Evolutionary conservation across 2,113 vertebrate genomes (phyloP).

Genomic region (Nerophis ophidion): DNA sequence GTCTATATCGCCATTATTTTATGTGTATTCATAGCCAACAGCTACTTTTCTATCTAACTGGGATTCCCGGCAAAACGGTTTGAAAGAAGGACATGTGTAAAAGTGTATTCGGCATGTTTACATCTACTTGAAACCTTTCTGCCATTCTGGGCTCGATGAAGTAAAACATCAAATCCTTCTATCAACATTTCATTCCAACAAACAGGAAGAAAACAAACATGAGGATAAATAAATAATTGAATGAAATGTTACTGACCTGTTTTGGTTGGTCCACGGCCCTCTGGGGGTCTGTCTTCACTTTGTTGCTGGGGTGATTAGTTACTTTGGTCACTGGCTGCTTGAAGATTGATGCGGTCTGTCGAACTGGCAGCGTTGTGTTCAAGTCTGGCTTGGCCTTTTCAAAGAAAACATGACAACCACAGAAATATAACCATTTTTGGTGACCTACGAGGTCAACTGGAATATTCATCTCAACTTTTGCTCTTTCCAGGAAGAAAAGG

Average conservation of each 20-base stretch:
- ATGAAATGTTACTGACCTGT: slow-evolving; percentile 1
- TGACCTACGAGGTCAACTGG: too few species aligned
- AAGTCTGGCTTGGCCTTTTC: slow-evolving; percentile 81
- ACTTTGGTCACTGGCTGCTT: slow-evolving; percentile 97
- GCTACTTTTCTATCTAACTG: too few species aligned
- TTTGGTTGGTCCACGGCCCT: slow-evolving; percentile 92
- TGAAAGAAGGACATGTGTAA: too few species aligned
- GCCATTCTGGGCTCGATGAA: too few species aligned
- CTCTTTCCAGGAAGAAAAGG: too few species aligned
- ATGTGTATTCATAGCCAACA: too few species aligned
- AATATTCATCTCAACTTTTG: background rate
- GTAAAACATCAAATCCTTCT: too few species aligned
- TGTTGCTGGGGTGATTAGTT: slow-evolving; percentile 95
- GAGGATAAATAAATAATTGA: background rate
- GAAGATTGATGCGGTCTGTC: slow-evolving; percentile 95
- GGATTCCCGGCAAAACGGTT: too few species aligned
- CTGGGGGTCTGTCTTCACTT: slow-evolving; percentile 93
- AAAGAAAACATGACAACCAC: slow-evolving; percentile 20
- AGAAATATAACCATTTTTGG: background rate
- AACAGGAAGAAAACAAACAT: too few species aligned
- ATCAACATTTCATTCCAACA: too few species aligned
- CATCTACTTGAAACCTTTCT: too few species aligned
- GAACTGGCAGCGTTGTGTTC: slow-evolving; percentile 90
- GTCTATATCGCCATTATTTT: background rate
- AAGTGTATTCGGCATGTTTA: too few species aligned